Conservation (phyloP, 2,888 invertebrate species). For the Electrophaes corylata region DNA sequence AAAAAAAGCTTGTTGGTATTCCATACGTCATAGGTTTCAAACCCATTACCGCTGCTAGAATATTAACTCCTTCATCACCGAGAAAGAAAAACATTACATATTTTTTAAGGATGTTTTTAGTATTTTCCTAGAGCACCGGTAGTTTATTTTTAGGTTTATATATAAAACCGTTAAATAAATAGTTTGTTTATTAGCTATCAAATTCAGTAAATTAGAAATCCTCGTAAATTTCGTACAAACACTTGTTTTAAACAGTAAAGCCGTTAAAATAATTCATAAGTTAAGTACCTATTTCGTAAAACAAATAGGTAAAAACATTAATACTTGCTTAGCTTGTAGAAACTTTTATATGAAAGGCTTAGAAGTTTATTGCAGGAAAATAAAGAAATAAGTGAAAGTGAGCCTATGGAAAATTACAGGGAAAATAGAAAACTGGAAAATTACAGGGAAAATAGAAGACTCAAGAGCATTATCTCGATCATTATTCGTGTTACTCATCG, state of each 20-base stretch:
- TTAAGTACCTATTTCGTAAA: neutral
- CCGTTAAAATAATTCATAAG: neutral
- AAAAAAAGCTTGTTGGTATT: too few relatives aligned
- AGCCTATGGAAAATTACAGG: conserved; percentile 7
- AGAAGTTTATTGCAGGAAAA: conserved; percentile 8
- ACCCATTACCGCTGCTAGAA: too few relatives aligned
- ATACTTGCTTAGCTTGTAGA: conserved; percentile 4
- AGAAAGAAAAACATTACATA: too few relatives aligned
- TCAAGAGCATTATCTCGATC: neutral
- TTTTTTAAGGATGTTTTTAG: too few relatives aligned
- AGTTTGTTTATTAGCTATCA: too few relatives aligned
- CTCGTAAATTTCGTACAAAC: neutral
- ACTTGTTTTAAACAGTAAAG: neutral
- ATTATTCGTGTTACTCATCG: neutral
- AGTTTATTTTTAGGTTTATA: too few relatives aligned
- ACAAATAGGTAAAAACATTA: too few relatives aligned
- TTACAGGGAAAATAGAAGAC: neutral
- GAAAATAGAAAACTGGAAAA: conserved; percentile 2
- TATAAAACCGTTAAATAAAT: too few relatives aligned
- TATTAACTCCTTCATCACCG: too few relatives aligned
- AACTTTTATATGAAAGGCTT: conserved; percentile 5
- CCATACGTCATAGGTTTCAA: too few relatives aligned
- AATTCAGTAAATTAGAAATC: too few relatives aligned
- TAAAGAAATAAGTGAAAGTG: conserved; percentile 12
- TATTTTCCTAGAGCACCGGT: too few relatives aligned